Base-by-base conservation (phyloP, 2,113 vertebrate species). In the Dolichallabes microphthalmus region DNA sequence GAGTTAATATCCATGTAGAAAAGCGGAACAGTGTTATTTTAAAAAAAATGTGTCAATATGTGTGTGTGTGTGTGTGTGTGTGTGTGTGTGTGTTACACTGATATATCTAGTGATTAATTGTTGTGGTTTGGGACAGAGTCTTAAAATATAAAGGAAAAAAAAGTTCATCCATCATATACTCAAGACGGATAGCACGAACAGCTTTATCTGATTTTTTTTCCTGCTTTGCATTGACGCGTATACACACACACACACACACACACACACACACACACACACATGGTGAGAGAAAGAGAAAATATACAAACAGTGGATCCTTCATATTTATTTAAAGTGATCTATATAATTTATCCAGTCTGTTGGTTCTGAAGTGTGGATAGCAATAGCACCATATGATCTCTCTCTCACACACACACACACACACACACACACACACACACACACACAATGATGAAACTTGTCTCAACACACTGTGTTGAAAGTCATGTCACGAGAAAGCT, bases 361-460 rank as follows among this genome's bases (percentile, higher is more conserved):
- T 82, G 15, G 12, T 53, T 80, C 45, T 82, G 39, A 64, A 81
- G 15, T 66, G 27, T 61, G n/a, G 45, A 87, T 73, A 27, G 25
- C 69, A 14, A n/a, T 66, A 55, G 39, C 53, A 30, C 75, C 58
- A 32, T 64, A 71, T 50, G 15, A 35, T n/a, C 76, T 57, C 27
- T 45, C 35, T 60, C 71, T 81, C 57, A 55, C 66, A 35, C 71
- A 53, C 39, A 90, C 92, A 89, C 89, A 89, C 92, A 39, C 55
- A 55, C 20, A 89, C 92, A 53, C 92, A 27, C n/a, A 71, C 76
- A 57, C 53, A 52, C 22, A 93, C 92, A 90, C 89, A 90, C 92
- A 50, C 27, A 60, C 52, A 35, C 32, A 52, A 82, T 68, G 64
- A 80, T 61, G 78, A 45, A 80, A 80, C 78, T 61, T 39, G 25